phyloP scores from a whole-genome alignment of 2,797 vertebrate species.

The Oreochromis grahami region DNA sequence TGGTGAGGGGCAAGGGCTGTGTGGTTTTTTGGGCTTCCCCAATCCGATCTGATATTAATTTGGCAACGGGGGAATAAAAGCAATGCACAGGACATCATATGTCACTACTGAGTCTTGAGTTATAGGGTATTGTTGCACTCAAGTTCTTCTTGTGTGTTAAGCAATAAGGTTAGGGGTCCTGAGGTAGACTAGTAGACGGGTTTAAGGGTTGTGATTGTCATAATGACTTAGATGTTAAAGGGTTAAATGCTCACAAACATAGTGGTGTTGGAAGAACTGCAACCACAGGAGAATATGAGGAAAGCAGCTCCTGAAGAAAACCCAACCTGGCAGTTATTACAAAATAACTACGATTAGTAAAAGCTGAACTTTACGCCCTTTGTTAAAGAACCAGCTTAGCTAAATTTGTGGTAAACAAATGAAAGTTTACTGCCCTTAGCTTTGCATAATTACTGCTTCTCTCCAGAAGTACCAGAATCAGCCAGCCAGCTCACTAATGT shows the following conservation, averaged over 20 bases:
- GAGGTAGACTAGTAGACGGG: rapidly evolving
- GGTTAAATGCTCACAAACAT: background rate
- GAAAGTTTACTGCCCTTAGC: background rate
- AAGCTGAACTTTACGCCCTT: background rate
- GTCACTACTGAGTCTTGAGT: background rate
- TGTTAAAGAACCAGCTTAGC: background rate
- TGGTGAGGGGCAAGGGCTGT: background rate
- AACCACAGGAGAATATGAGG: background rate
- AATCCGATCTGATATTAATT: background rate
- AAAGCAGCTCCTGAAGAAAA: background rate
- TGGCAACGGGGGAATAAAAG: background rate
- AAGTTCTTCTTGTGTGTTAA: background rate
- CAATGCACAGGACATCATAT: background rate
- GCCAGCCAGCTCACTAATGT: background rate
- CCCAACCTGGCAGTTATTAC: background rate
- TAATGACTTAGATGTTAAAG: background rate
- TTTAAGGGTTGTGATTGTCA: background rate
- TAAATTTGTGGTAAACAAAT: background rate
- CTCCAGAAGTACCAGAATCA: background rate
- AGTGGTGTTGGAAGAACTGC: background rate
- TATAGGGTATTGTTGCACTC: background rate
- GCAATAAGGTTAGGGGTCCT: background rate
- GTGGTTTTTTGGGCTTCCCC: background rate
- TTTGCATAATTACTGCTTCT: background rate
- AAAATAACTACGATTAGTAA: background rate